Evolutionary conservation across 2,888 invertebrate species (phyloP).

Genomic region (Lycia hirtaria): DNA sequence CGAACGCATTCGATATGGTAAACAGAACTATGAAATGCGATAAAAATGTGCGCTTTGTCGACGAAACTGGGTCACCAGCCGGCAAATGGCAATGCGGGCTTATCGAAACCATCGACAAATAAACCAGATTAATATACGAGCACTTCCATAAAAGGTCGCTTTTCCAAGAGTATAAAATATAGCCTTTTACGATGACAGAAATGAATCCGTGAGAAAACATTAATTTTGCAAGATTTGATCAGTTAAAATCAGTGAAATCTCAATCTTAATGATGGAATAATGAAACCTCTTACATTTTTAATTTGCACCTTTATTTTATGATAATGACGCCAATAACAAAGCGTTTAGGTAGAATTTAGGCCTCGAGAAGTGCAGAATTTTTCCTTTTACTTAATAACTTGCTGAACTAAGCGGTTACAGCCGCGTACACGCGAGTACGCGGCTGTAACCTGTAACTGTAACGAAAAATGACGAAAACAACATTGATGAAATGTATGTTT

Average conservation of each 20-base stretch:
- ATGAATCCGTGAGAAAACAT: constrained; percentile 2
- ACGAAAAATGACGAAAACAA: no score
- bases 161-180: constrained; percentile 4
- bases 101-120: constrained; percentile 37
- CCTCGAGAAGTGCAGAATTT: background rate
- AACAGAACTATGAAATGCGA: constrained; percentile 49
- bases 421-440: no score
- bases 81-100: constrained; percentile 51
- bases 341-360: background rate
- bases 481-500: no score
- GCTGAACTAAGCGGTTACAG: no score
- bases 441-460: no score
- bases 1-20: constrained; percentile 37
- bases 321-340: background rate
- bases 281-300: background rate
- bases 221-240: background rate
- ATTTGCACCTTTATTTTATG: background rate
- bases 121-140: constrained; percentile 6
- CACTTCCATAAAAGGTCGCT: background rate
- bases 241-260: background rate
- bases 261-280: no score
- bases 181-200: background rate
- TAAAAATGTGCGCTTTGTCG: constrained; percentile 44
- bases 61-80: constrained; percentile 49
- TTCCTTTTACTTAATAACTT: background rate